Evolutionary conservation across 2,888 invertebrate genomes (phyloP).

Genomic region (Tridacna crocea): DNA sequence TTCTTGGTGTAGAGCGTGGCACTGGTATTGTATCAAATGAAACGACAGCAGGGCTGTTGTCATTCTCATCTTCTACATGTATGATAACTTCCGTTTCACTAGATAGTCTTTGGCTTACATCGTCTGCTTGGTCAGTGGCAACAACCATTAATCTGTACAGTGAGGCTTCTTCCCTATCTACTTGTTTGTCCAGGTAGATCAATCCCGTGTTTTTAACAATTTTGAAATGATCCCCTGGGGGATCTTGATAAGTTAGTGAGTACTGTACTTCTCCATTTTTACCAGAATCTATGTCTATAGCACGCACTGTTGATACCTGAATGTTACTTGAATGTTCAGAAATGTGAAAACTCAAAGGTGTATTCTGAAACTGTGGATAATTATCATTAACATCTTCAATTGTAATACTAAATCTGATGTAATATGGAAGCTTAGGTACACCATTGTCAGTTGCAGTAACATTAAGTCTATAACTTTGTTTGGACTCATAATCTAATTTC

Average conservation of each 20-base stretch:
- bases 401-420: slow-evolving; percentile 90
- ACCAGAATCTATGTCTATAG: slow-evolving; percentile 96
- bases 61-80: slow-evolving; percentile 95
- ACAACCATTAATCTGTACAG: slow-evolving; percentile 95
- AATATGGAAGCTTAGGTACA: slow-evolving; percentile 88
- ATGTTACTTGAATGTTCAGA: slow-evolving; percentile 91
- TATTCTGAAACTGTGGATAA: slow-evolving; percentile 94
- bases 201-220: slow-evolving; percentile 92
- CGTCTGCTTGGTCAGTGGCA: slow-evolving; percentile 94
- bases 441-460: slow-evolving; percentile 91
- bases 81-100: slow-evolving; percentile 95
- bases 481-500: slow-evolving; percentile 94
- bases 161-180: slow-evolving; percentile 95
- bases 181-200: slow-evolving; percentile 93
- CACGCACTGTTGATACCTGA: slow-evolving; percentile 92
- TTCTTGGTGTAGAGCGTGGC: slow-evolving; percentile 84
- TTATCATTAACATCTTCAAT: slow-evolving; percentile 98
- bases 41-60: slow-evolving; percentile 94
- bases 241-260: slow-evolving; percentile 92
- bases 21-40: slow-evolving; percentile 90
- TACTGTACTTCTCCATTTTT: slow-evolving; percentile 92
- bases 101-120: slow-evolving; percentile 89
- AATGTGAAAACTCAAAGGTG: slow-evolving; percentile 93
- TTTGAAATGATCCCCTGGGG: slow-evolving; percentile 93
- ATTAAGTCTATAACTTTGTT: slow-evolving; percentile 92